Conservation (phyloP, 1,140 invertebrate genomes). For the Ceratoteleas bidentatus region DNA sequence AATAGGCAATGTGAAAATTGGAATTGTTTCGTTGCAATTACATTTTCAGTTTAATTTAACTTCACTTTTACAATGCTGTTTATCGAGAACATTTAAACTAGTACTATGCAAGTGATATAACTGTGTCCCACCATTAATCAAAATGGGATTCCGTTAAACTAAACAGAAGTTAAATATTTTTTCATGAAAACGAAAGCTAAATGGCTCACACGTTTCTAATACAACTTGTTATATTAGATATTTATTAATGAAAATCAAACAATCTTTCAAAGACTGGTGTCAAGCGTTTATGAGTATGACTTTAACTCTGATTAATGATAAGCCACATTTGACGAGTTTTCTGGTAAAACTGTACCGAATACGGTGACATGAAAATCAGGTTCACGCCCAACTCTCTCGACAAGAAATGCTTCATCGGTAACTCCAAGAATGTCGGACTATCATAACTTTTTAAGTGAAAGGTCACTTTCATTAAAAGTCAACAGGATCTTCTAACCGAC, state of each 20-base stretch:
- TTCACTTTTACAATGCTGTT: no score
- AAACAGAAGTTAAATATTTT: not conserved
- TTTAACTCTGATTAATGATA: not conserved
- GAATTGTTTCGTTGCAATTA: no score
- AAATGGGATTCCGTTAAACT: not conserved
- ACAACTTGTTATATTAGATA: no score
- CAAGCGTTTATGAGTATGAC: not conserved
- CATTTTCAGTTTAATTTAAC: no score
- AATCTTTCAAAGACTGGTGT: not conserved
- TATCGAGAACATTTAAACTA: not conserved
- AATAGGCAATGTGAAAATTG: no score
- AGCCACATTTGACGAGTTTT: not conserved
- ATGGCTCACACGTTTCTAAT: not conserved
- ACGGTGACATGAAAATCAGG: not conserved
- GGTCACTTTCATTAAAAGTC: constrained; percentile 10
- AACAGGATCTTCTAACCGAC: not conserved
- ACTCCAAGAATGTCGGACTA: constrained; percentile 3
- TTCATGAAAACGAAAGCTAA: not conserved
- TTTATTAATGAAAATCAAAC: not conserved
- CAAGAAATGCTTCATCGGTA: no score
- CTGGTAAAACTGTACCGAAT: not conserved
- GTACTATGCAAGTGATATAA: not conserved
- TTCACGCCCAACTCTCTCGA: not conserved
- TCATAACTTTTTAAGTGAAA: constrained; percentile 8
- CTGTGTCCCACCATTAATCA: not conserved